phyloP scores from a whole-genome alignment of 1,140 invertebrate species.

The Drosophila watanabei region DNA sequence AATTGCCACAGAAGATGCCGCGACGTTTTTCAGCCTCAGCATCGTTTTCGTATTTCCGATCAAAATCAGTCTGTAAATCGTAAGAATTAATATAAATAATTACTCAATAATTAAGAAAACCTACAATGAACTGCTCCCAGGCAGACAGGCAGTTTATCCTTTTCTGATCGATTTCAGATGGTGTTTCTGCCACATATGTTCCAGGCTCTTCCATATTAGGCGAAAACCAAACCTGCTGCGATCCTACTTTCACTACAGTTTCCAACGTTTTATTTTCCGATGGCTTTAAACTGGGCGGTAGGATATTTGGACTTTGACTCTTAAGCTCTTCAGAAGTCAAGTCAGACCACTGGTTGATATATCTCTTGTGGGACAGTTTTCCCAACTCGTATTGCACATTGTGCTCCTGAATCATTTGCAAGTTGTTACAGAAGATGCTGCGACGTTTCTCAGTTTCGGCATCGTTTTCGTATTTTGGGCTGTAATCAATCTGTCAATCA shows the following conservation, averaged over 20 bases:
- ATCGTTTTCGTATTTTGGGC: not conserved
- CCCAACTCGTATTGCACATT: slow-evolving; percentile 30
- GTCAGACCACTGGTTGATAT: slow-evolving; percentile 54
- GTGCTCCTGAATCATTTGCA: slow-evolving; percentile 33
- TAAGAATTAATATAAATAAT: no score
- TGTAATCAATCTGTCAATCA: slow-evolving; percentile 5
- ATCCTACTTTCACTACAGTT: not conserved
- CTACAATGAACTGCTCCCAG: no score
- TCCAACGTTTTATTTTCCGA: not conserved
- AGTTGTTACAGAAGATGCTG: slow-evolving; percentile 45
- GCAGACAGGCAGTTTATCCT: no score
- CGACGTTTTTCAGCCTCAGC: no score
- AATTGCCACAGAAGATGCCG: no score
- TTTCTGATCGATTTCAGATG: no score
- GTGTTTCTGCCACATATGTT: not conserved
- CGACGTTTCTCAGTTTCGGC: slow-evolving; percentile 17
- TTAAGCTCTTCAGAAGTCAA: slow-evolving; percentile 42
- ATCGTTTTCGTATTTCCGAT: no score
- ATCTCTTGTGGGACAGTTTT: slow-evolving; percentile 12
- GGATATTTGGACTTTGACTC: not conserved
- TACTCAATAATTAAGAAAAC: no score
- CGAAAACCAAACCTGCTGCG: not conserved
- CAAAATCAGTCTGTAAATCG: no score
- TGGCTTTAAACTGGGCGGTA: not conserved
- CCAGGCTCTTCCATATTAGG: not conserved